phyloP scores from a whole-genome alignment of 2,797 vertebrate species.

The Crax fasciolata region DNA sequence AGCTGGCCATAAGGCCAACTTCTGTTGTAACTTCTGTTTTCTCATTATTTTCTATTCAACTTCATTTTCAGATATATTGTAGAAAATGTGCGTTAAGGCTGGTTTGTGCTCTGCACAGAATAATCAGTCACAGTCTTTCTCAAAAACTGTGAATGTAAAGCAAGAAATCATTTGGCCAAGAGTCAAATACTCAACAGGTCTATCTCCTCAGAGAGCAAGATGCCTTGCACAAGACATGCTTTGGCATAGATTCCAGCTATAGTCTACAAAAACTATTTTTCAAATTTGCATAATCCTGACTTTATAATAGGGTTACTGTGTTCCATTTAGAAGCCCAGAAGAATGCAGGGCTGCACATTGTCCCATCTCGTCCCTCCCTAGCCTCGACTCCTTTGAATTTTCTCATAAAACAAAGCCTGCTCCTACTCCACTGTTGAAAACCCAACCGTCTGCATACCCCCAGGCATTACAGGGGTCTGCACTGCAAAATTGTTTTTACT shows the following conservation, averaged over 20 bases:
- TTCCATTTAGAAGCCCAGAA: neutral
- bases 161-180: slow-evolving; percentile 66
- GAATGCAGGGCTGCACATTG: neutral
- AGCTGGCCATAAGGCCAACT: slow-evolving; percentile 59
- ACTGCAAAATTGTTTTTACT: neutral
- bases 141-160: slow-evolving; percentile 68
- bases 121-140: slow-evolving; percentile 46
- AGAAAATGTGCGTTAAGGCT: slow-evolving; percentile 20
- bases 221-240: slow-evolving; percentile 22
- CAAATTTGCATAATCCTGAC: slow-evolving; percentile 4
- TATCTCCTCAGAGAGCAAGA: slow-evolving; percentile 33
- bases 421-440: neutral
- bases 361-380: too few relatives aligned
- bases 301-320: neutral
- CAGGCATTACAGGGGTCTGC: neutral
- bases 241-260: slow-evolving; percentile 15
- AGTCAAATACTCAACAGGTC: slow-evolving; percentile 60
- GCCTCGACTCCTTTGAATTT: neutral
- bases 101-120: slow-evolving; percentile 46
- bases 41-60: slow-evolving; percentile 23
- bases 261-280: slow-evolving; percentile 21
- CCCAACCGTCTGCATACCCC: neutral
- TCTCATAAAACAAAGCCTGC: neutral
- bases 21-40: slow-evolving; percentile 63
- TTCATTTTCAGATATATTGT: slow-evolving; percentile 33